Evolutionary conservation across 2,797 vertebrate genomes (phyloP), one percentile per base, ranked within the genome.

Genomic region (Lacerta viridis): DNA sequence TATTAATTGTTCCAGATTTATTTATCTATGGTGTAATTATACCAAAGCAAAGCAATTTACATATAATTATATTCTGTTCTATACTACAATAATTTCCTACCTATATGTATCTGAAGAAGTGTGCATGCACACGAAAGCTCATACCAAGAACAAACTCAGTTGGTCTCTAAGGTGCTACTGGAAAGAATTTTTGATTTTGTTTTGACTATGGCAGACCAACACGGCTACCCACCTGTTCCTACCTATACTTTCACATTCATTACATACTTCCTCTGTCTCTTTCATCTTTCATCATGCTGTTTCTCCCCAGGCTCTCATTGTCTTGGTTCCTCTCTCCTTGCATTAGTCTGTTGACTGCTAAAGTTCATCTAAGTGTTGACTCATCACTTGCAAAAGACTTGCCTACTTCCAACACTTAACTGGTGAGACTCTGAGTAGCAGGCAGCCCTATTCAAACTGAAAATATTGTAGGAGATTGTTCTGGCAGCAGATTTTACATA

Each of bases 391-490:
- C 23, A 69, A 80, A 87, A 88, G 43, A 46, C 64, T 33, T 66
- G 17, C 75, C 15, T 4, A 41, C 33, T 33, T 77, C 77, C 50
- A 83, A 68, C 36, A 43, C 2, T 64, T 41, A 55, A 36, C 72
- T 13, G 78, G 41, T 33, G 43, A 55, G 64, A 75, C 50, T 29
- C 33, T 33, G 29, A 66, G 55, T 9, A 82, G 46, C 68, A 86
- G 75, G 66, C 17, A 0, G 0, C 46, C 20, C 33, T 77, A 82
- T 80, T 46, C 75, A 36, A 1, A 0, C 0, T 39, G 4, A 77
- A 36, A 8, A 25, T 74, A n/a, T 81, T 50, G 10, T 43, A 69
- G n/a, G 29, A 66, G 2, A 3, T 86, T 84, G 72, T 33, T 72
- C 55, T 81, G 71, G 13, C 66, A 80, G 80, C 1, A 80, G 23